phyloP scores from a whole-genome alignment of 2,888 invertebrate genomes.

The Pristionchus fissidentatus region DNA sequence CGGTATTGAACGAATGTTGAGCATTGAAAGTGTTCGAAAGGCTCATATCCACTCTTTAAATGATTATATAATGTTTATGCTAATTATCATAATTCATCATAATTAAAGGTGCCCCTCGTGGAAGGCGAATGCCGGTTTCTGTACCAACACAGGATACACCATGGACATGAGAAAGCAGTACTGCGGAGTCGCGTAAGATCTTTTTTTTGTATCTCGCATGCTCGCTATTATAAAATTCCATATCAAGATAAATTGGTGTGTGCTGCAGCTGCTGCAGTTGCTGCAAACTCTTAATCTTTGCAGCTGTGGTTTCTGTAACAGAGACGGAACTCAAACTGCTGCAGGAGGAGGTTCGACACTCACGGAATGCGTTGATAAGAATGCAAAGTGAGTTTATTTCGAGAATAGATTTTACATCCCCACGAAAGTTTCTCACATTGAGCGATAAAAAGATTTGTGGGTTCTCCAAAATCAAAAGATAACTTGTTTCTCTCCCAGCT shows the following conservation, averaged over 20 bases:
- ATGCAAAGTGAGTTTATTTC: conserved; percentile 10
- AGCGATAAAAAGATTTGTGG: neutral
- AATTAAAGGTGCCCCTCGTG: neutral
- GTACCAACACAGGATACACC: conserved; percentile 17
- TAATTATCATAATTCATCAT: too few species aligned
- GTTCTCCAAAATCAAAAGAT: neutral
- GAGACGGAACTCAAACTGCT: conserved; percentile 2
- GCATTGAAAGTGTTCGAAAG: too few species aligned
- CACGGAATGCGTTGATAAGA: neutral
- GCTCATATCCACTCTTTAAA: too few species aligned
- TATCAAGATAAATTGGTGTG: too few species aligned
- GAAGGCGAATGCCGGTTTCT: neutral
- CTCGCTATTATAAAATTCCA: too few species aligned
- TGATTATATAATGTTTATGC: too few species aligned
- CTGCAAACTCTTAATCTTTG: neutral
- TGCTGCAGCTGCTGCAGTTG: too few species aligned
- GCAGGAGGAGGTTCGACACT: conserved; percentile 1
- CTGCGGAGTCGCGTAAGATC: conserved; percentile 7
- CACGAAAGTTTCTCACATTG: neutral
- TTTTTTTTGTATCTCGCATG: neutral
- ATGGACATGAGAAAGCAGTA: conserved; percentile 42
- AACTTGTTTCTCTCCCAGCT: neutral
- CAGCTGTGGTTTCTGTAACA: neutral
- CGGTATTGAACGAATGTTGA: too few species aligned
- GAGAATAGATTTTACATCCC: too few species aligned